Evolutionary conservation across 1,140 invertebrate species (phyloP), one percentile per base, ranked within the genome.

Genomic region (Nymphalis io): DNA sequence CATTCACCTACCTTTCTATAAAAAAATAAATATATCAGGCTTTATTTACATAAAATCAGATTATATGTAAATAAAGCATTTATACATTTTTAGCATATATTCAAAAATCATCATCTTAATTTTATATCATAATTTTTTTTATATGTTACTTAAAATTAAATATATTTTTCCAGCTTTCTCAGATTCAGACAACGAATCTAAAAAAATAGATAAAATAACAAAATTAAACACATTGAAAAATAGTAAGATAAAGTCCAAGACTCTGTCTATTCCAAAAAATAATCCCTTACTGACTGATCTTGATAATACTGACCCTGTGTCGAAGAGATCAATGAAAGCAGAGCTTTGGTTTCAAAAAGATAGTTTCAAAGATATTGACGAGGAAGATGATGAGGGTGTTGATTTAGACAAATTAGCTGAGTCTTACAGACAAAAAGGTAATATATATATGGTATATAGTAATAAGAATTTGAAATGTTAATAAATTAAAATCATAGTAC

Each of bases 301-400:
- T 39, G 97, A 98, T 83, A 91, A 94, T 62, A 93, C 95, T 18
- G 94, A 96, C 64, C 95, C 95, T 74, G 93, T 95, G 53, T 93
- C 94, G 0, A 96, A 95, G 80, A 93, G 94, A 44, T 91, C 95
- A 48, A 94, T 95, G 67, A 97, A 96, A 88, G 96, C 96, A 0
- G 93, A 97, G 73, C 87, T 96, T 12, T 99, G 97, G 97, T 98
- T 98, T 87, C 95, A 97, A 78, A 97, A 97, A 92, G 96, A 98
- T 78, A 93, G 94, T 60, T 98, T 99, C 82, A 96, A 97, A 83
- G 94, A 96, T 78, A 87, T 98, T 40, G 95, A 96, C 74, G 92
- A 94, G 70, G 96, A 98, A 60, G 95, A 95, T 53, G 96, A 97
- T 85, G 97, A 98, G 88, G 97, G 97, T 81, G 94, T 95, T 33